These are phyloP conservation scores for Diachasmimorpha longicaudata DNA, from an alignment of 1,140 invertebrate genomes.

Conservation along the genomic window DNA sequence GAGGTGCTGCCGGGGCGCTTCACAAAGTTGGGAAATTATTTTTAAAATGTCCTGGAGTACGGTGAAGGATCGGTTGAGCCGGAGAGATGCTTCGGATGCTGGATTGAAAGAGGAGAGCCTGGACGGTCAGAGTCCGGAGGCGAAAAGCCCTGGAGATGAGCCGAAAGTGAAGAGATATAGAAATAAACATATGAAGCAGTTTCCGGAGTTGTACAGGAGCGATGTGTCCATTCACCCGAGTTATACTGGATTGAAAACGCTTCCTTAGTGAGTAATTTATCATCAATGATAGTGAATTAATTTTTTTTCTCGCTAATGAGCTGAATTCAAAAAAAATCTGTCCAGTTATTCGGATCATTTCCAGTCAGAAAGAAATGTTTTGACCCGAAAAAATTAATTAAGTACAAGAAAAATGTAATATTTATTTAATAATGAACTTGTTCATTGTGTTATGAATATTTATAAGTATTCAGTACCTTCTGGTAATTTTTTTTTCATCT, in stretches of 20 bases:
- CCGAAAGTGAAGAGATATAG: constrained; percentile 24
- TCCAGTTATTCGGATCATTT: too few species aligned
- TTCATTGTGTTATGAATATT: too few species aligned
- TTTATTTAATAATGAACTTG: too few species aligned
- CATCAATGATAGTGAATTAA: background rate
- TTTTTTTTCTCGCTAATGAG: too few species aligned
- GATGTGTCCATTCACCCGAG: constrained; percentile 49
- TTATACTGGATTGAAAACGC: constrained; percentile 41
- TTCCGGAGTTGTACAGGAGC: constrained; percentile 46
- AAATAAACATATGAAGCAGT: constrained; percentile 37
- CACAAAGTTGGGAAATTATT: too few species aligned
- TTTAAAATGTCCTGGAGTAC: background rate
- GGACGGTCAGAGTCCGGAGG: background rate
- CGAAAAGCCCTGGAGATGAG: background rate
- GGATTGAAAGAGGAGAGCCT: background rate
- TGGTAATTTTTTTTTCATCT: constrained; percentile 7
- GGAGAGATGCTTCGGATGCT: background rate
- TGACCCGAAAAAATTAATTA: too few species aligned
- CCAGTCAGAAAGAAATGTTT: too few species aligned
- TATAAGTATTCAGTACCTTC: too few species aligned
- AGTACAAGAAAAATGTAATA: too few species aligned
- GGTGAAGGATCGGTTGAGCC: background rate
- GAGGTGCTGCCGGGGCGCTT: too few species aligned
- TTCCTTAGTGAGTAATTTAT: constrained; percentile 44
- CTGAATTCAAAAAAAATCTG: too few species aligned